Conservation (phyloP, 2,888 invertebrate species). For the Sphaerophoria rueppellii region DNA sequence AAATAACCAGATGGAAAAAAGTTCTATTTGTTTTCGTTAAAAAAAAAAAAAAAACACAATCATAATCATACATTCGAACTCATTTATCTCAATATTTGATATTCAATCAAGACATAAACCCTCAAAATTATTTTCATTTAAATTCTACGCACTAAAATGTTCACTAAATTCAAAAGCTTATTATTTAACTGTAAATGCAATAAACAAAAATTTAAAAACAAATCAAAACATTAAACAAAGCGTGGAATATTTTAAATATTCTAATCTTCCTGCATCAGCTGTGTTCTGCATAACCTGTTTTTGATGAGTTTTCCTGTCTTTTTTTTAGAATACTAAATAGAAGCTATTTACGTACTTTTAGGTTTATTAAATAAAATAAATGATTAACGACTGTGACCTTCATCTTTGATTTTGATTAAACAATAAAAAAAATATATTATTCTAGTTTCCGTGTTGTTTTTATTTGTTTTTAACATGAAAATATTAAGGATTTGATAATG, state of each 20-base stretch:
- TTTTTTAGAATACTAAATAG: not conserved
- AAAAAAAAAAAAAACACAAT: no score
- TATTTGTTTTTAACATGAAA: conserved; percentile 12
- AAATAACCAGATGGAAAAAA: no score
- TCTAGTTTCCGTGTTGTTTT: conserved; percentile 20
- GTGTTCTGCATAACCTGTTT: not conserved
- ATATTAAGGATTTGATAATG: not conserved
- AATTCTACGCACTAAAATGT: not conserved
- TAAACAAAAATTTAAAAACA: not conserved
- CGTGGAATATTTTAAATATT: conserved; percentile 12
- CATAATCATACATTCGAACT: no score
- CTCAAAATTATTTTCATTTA: no score
- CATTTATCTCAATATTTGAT: no score
- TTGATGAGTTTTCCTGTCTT: conserved; percentile 1
- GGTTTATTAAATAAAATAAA: not conserved
- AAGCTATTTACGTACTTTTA: not conserved
- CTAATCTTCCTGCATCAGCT: conserved; percentile 10
- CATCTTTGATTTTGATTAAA: not conserved
- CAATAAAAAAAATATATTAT: conserved; percentile 4
- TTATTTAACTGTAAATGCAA: not conserved
- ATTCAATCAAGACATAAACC: no score
- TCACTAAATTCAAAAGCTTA: not conserved
- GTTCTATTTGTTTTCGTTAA: no score
- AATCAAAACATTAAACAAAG: conserved; percentile 16
- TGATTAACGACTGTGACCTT: conserved; percentile 23